Percentiles rank a stretch among this genome's conserved stretches.
These are phyloP conservation scores for Agriopis aurantiaria DNA, from an alignment of 2,888 invertebrate genomes.

Conservation along the genomic window DNA sequence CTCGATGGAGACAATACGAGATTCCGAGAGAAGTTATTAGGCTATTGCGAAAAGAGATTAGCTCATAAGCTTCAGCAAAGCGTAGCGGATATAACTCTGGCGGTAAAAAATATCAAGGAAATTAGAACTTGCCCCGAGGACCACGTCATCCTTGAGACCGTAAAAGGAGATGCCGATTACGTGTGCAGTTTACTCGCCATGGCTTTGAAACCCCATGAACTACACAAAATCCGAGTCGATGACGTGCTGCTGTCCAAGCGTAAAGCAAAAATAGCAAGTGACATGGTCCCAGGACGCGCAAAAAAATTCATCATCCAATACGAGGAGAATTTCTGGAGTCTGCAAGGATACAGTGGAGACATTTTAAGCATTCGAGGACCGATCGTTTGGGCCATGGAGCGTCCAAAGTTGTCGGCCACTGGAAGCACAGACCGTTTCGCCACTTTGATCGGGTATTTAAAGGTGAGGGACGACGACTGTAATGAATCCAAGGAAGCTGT, in stretches of 20 bases:
- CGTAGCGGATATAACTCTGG: conserved; percentile 68
- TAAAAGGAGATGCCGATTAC: conserved; percentile 72
- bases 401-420: conserved; percentile 66
- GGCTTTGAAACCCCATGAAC: conserved; percentile 77
- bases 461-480: conserved; percentile 50
- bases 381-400: conserved; percentile 80
- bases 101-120: conserved; percentile 65
- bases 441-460: conserved; percentile 70
- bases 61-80: conserved; percentile 67
- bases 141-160: conserved; percentile 73
- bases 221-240: conserved; percentile 68
- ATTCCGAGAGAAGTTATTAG: conserved; percentile 73
- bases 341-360: conserved; percentile 76
- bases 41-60: conserved; percentile 69
- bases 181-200: conserved; percentile 76
- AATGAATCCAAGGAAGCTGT: conserved; percentile 62
- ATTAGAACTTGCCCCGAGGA: conserved; percentile 70
- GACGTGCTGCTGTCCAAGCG: conserved; percentile 61
- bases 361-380: conserved; percentile 78
- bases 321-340: conserved; percentile 72
- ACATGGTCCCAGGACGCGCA: conserved; percentile 63
- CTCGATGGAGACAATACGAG: conserved; percentile 73
- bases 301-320: conserved; percentile 75
- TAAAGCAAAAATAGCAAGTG: conserved; percentile 51
- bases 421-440: conserved; percentile 63